Percentiles rank a stretch among this genome's conserved stretches.
Evolutionary conservation across 2,888 invertebrate species (phyloP).

Genomic region (Auanema sp.): DNA sequence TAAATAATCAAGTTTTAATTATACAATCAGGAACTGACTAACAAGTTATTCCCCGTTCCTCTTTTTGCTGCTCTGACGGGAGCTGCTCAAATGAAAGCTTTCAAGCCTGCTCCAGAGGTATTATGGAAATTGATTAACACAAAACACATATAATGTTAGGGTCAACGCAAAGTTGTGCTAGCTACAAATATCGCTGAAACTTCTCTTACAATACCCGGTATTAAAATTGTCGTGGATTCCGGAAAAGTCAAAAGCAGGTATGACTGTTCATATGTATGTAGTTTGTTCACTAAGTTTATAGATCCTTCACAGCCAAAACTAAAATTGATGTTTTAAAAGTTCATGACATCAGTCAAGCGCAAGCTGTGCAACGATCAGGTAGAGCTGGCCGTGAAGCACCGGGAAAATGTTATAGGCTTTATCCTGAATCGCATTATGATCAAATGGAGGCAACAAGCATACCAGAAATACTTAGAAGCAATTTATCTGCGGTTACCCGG

Average conservation of each 20-base stretch:
- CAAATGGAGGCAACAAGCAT: conserved; percentile 75
- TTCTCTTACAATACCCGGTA: conserved; percentile 91
- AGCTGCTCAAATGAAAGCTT: conserved; percentile 83
- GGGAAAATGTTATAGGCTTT: conserved; percentile 55
- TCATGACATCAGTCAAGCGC: conserved; percentile 82
- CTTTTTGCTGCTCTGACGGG: conserved; percentile 88
- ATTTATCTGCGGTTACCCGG: conserved; percentile 33
- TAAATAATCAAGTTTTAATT: not conserved
- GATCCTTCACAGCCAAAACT: conserved; percentile 48
- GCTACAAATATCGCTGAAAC: conserved; percentile 97
- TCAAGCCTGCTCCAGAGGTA: conserved; percentile 68
- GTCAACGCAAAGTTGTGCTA: conserved; percentile 77
- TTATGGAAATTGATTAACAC: too few relatives aligned
- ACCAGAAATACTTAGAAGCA: conserved; percentile 80
- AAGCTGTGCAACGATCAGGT: conserved; percentile 88
- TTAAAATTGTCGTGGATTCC: conserved; percentile 74
- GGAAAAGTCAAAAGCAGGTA: conserved; percentile 63
- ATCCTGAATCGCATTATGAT: conserved; percentile 72
- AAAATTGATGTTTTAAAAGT: conserved; percentile 76
- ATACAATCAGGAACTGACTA: conserved; percentile 14
- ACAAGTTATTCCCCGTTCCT: conserved; percentile 69
- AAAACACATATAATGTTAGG: conserved; percentile 12
- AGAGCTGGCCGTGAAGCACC: conserved; percentile 77
- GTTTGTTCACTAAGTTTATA: conserved; percentile 25
- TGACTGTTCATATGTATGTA: not conserved